Conservation (phyloP, 53 echinoderm and acorn worm genomes). For the Apostichopus leukothele region DNA sequence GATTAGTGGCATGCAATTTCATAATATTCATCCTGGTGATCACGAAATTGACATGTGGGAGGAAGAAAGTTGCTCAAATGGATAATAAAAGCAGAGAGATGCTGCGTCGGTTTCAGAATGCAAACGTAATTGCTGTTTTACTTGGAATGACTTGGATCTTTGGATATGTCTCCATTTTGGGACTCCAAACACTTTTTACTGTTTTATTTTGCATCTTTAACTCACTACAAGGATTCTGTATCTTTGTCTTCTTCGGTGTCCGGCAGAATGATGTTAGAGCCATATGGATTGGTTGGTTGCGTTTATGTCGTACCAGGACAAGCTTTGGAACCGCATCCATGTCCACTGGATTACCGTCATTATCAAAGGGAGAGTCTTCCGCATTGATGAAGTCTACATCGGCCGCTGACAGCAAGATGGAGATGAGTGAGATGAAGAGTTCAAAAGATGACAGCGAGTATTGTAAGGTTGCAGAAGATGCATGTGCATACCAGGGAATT, state of each 20-base stretch:
- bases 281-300: conserved; percentile 46
- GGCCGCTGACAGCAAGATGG: conserved; percentile 7
- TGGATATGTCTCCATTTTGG: conserved; percentile 63
- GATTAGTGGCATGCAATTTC: conserved; percentile 46
- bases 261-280: conserved; percentile 61
- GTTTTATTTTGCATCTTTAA: conserved; percentile 72
- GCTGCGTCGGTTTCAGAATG: conserved; percentile 63
- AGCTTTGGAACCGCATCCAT: not conserved
- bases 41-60: conserved; percentile 46
- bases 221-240: conserved; percentile 77
- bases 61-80: not conserved
- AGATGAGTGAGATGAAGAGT: conserved; percentile 9
- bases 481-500: too few relatives aligned
- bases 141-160: conserved; percentile 84
- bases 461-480: not conserved
- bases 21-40: conserved; percentile 54
- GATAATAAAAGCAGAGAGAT: conserved; percentile 1
- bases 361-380: not conserved
- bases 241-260: conserved; percentile 74
- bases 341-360: not conserved
- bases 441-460: not conserved
- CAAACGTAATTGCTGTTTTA: conserved; percentile 64
- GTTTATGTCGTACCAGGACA: not conserved
- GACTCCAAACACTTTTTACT: conserved; percentile 52
- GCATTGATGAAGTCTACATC: not conserved